Base-by-base conservation (phyloP, 2,888 invertebrate genomes). In the Stenchaetothrips biformis region DNA sequence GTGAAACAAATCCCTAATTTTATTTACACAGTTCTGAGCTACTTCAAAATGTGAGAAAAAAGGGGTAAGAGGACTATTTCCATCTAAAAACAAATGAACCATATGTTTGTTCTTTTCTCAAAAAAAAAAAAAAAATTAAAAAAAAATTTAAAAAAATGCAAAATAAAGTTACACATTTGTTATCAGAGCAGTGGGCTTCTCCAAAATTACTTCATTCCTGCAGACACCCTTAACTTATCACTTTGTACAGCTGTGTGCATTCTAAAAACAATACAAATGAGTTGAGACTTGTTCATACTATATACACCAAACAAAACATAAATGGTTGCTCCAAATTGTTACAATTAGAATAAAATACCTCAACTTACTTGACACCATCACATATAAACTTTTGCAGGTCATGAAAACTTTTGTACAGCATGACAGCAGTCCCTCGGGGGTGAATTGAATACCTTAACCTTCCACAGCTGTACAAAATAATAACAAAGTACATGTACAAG, bases 171-270 rank as follows among this genome's bases (percentile, higher is more conserved):
- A 4, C 37, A 37, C 37, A 37, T 37, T 37, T 37, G 37, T 37
- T 2, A 4, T 37, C 1, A 4, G 37, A 37, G 37, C 37, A 37
- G 37, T 37, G 2, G 37, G 1, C 1, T 2, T 2, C 37, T 37
- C 4, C 4, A 37, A 37, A 37, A 37, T 37, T 37, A 4, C 37
- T 37, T 37, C 37, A 37, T 37, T 37, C 37, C 25, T 74, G 67
- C 25, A 74, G 67, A 74, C 67, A 74, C 67, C 67, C 67, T 74
- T 4, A 74, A 74, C 21, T 74, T 21, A 74, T 25, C 67, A 74
- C 67, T 74, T 74, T 74, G 67, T 25, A 74, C 67, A 74, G 67
- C 67, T 74, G 67, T 74, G 67, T 74, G 25, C 25, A 25, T 25
- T 25, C 25, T 25, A 74, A 67, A 67, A 74, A 21, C 25, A 11